Evolutionary conservation across 2,888 invertebrate species (phyloP), one percentile per base, ranked within the genome.

Genomic region (Chelonus formosanus): DNA sequence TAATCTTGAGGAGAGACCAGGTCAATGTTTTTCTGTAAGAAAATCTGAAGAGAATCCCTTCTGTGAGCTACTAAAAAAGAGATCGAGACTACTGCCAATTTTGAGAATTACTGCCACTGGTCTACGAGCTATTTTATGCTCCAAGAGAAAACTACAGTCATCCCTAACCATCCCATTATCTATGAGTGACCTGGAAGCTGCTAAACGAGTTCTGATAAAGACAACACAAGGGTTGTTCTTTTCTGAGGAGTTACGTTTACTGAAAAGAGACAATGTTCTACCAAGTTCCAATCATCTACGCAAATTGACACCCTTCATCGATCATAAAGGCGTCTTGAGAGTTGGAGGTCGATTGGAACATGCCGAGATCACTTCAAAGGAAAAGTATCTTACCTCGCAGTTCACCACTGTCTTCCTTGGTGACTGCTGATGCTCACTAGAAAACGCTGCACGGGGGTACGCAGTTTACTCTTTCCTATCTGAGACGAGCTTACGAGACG

Each of bases 271-370:
- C 3, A n/a, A 32, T 0, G 3, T 32, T 4, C 54, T 67, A n/a
- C 44, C 43, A 0, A 6, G 5, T 7, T 40, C 54, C 10, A 45
- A 63, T 31, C 57, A 55, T 1, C 35, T 69, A n/a, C 20, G 35
- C 6, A n/a, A 43, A 4, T 53, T 66, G 32, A 67, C 57, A 0
- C 66, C 64, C 3, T 67, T 59, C 45, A 36, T 70, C 5, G 67
- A 70, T 50, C 5, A 6, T 0, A 7, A 35, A 3, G 68, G 66
- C 0, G 45, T 62, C 0, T 44, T 71, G 20, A 47, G 69, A n/a
- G 65, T 71, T 5, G 65, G 71, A 4, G 68, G 70, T 0, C 32
- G 69, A 1, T 50, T 70, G 3, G 10, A 48, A 3, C 8, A 67
- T n/a, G 48, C 67, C 3, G 40, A 10, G 7, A 57, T 71, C 5